These are phyloP conservation scores for Drosophila falleni DNA, from an alignment of 2,888 invertebrate genomes.

Conservation along the genomic window DNA sequence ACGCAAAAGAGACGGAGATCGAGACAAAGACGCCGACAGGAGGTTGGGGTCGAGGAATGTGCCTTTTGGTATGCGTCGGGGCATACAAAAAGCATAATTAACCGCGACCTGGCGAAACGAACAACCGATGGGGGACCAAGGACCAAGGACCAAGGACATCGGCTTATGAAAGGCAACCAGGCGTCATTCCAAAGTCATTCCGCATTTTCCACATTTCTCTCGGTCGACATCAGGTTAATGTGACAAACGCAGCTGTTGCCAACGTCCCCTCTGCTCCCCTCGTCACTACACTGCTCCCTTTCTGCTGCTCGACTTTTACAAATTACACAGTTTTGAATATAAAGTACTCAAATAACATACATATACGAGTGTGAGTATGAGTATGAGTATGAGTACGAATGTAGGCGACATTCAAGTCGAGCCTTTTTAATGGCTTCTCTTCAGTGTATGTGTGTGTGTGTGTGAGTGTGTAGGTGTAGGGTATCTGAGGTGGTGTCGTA, in stretches of 20 bases:
- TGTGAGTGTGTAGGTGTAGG: not conserved
- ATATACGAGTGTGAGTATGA: not conserved
- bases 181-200: slow-evolving; percentile 3
- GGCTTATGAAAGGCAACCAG: slow-evolving; percentile 43
- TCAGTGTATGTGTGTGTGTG: not conserved
- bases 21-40: not conserved
- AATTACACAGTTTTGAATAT: slow-evolving; percentile 81
- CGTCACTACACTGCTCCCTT: not conserved
- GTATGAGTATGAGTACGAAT: slow-evolving; percentile 3
- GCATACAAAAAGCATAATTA: slow-evolving; percentile 79
- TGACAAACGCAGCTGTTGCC: slow-evolving; percentile 75
- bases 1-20: not conserved
- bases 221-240: slow-evolving; percentile 68
- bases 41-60: not conserved
- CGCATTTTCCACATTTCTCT: slow-evolving; percentile 16
- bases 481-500: not conserved
- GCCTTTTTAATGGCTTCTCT: slow-evolving; percentile 15
- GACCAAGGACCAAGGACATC: slow-evolving; percentile 1
- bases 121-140: slow-evolving; percentile 22
- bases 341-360: slow-evolving; percentile 72
- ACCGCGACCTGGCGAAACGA: slow-evolving; percentile 67
- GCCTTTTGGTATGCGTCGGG: slow-evolving; percentile 53
- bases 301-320: slow-evolving; percentile 63
- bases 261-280: not conserved
- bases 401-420: slow-evolving; percentile 18